Conservation (phyloP, 2,888 invertebrate genomes). For the Limnephilus lunatus region DNA sequence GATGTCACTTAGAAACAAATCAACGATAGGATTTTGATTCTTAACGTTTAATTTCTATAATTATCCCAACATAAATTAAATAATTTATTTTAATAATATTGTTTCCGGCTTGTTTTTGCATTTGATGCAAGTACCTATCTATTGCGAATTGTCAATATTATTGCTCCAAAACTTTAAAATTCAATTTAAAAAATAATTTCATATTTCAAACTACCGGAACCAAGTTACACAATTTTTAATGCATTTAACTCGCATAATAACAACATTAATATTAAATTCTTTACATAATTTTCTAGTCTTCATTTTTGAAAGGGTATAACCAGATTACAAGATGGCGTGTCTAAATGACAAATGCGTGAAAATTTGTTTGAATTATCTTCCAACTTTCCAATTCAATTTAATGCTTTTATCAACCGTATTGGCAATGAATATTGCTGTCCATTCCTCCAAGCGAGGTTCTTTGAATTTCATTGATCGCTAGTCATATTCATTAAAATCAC, state of each 20-base stretch:
- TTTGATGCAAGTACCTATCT: too few species aligned
- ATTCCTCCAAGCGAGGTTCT: background rate
- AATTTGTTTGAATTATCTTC: background rate
- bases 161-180: background rate
- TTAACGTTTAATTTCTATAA: too few species aligned
- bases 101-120: background rate
- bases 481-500: background rate
- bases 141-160: background rate
- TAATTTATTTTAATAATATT: too few species aligned
- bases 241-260: background rate
- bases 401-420: background rate
- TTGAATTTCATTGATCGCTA: background rate
- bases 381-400: background rate
- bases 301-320: constrained; percentile 25
- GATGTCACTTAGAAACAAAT: too few species aligned
- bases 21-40: too few species aligned
- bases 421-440: background rate
- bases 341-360: constrained; percentile 14
- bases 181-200: background rate
- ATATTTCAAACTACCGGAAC: background rate
- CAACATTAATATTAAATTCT: background rate
- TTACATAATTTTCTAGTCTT: background rate
- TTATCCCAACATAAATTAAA: too few species aligned
- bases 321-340: background rate
- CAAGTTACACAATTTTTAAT: background rate